Evolutionary conservation across 1,140 invertebrate species (phyloP), one percentile per base, ranked within the genome.

Genomic region (Magallana angulata): DNA sequence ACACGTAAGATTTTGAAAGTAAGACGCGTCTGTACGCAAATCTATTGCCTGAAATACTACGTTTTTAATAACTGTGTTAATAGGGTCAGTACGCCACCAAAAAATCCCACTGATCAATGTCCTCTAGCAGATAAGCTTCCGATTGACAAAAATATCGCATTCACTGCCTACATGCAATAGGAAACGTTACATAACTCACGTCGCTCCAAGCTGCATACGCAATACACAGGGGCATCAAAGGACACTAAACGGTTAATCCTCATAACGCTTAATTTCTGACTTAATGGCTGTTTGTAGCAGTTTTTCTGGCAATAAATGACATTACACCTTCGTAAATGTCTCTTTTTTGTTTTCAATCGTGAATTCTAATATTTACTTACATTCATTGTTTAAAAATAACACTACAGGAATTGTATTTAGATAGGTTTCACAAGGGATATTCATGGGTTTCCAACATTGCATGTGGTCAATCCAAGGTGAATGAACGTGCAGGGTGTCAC

Each of bases 81-180:
- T 76, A 36, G 68, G 9, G 68, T 76, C 24, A 30, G 68, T 76
- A 30, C 24, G 68, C 24, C 68, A 48, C 36, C 36, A 48, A 48
- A 48, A 48, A 48, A 48, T 48, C 36, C 24, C 8, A 0, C 30
- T 12, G 68, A 76, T 76, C 68, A 76, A 76, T 76, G 68, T 76
- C 68, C 68, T 30, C 24, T 30, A 30, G 9, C 68, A 11, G 24
- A 30, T 30, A 76, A 76, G 68, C 68, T 76, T 76, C 24, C 68
- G 68, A 76, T 76, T 76, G 68, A 76, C 68, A 76, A 76, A 76
- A 76, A 76, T 76, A 76, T 30, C 68, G 36, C 68, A 76, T 5
- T 7, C 68, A 30, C 18, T 76, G 68, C 68, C 24, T 76, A 76
- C 68, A 76, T 76, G 68, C 68, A 76, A 64, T 30, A 36, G 68